These are phyloP conservation scores for Propsilocerus akamusi DNA, from an alignment of 1,140 invertebrate genomes.

Conservation along the genomic window DNA sequence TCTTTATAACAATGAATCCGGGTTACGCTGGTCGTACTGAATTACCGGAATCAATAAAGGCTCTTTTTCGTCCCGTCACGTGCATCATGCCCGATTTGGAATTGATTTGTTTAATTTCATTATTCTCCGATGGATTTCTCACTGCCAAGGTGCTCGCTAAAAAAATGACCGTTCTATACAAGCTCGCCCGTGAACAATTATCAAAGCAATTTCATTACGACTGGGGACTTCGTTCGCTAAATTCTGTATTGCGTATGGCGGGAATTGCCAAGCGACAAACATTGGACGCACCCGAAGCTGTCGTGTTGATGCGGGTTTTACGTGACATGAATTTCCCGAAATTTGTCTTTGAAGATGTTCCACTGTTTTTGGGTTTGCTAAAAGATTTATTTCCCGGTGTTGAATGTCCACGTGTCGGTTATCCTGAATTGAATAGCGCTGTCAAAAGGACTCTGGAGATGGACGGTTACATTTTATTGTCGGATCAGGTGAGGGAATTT, in stretches of 20 bases:
- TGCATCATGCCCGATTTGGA: slow-evolving; percentile 78
- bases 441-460: slow-evolving; percentile 44
- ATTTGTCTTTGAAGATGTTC: slow-evolving; percentile 78
- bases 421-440: slow-evolving; percentile 67
- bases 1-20: slow-evolving; percentile 90
- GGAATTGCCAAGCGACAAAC: slow-evolving; percentile 63
- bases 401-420: slow-evolving; percentile 64
- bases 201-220: slow-evolving; percentile 89
- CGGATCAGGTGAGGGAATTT: slow-evolving; percentile 57
- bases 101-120: slow-evolving; percentile 76
- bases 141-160: slow-evolving; percentile 73
- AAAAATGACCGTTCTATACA: slow-evolving; percentile 83
- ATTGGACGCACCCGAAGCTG: slow-evolving; percentile 55
- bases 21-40: slow-evolving; percentile 79
- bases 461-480: slow-evolving; percentile 49
- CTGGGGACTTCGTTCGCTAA: slow-evolving; percentile 76
- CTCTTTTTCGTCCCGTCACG: slow-evolving; percentile 73
- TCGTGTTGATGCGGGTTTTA: slow-evolving; percentile 73
- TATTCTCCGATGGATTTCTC: slow-evolving; percentile 80
- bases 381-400: slow-evolving; percentile 76
- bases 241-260: slow-evolving; percentile 76
- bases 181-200: slow-evolving; percentile 63
- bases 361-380: slow-evolving; percentile 72
- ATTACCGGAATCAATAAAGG: slow-evolving; percentile 78
- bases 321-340: slow-evolving; percentile 85